A percentile compares a stretch with the other conserved stretches of the same genome.
Conservation (phyloP, 2,888 invertebrate genomes). For the Cryptosula pallasiana region DNA sequence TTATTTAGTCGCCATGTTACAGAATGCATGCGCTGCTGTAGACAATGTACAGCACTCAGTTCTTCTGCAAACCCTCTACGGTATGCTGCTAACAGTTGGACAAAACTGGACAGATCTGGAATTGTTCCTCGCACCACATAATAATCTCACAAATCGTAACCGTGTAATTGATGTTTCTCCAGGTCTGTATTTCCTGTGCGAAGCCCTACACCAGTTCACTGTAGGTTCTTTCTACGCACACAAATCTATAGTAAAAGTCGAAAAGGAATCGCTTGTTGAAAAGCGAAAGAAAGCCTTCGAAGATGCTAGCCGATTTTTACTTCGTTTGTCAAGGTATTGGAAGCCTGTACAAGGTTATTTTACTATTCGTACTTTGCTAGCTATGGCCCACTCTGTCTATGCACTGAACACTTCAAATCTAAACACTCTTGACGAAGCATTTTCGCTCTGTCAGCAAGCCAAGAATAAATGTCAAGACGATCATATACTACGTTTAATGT, state of each 20-base stretch:
- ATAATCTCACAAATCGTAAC: neutral
- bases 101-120: neutral
- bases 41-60: neutral
- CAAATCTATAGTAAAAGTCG: neutral
- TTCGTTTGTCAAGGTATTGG: neutral
- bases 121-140: neutral
- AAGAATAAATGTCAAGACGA: neutral
- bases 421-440: neutral
- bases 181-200: neutral
- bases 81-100: neutral
- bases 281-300: neutral
- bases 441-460: neutral
- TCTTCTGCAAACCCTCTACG: neutral
- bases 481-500: no score
- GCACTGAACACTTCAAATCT: neutral
- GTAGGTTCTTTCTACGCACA: neutral
- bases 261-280: neutral
- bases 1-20: neutral
- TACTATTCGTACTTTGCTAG: neutral
- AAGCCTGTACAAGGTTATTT: neutral
- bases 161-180: neutral
- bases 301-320: neutral
- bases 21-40: neutral
- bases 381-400: neutral
- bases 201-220: neutral